Percentiles rank a stretch among this genome's conserved stretches.
phyloP scores from a whole-genome alignment of 2,888 invertebrate genomes.

The Pachymerium ferrugineum region DNA sequence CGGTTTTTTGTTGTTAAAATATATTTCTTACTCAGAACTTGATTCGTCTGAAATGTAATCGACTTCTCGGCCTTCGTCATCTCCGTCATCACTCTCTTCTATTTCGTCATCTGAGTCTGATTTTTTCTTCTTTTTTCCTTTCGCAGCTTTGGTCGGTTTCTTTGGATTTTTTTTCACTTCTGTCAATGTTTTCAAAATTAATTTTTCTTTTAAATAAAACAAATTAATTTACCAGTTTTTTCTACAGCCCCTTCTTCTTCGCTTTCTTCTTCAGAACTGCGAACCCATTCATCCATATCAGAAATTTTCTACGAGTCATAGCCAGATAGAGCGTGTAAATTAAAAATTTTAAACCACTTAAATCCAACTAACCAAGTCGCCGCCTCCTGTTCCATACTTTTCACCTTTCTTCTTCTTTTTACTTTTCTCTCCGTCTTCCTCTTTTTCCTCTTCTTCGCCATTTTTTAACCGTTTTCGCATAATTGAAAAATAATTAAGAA shows the following conservation, averaged over 20 bases:
- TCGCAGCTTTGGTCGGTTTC: conserved; percentile 65
- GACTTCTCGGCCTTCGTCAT: conserved; percentile 88
- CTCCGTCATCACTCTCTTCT: conserved; percentile 95
- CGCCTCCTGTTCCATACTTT: conserved; percentile 36
- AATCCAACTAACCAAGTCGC: conserved; percentile 33
- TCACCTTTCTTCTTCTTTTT: conserved; percentile 61
- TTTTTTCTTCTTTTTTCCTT: conserved; percentile 64
- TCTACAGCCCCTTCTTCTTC: conserved; percentile 57
- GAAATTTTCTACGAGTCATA: conserved; percentile 85
- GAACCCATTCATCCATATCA: conserved; percentile 92
- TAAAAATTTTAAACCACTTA: conserved; percentile 33
- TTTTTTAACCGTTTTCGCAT: conserved; percentile 82
- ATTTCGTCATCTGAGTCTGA: conserved; percentile 70
- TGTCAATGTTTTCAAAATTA: conserved; percentile 39
- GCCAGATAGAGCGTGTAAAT: too few species aligned
- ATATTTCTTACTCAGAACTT: conserved; percentile 34
- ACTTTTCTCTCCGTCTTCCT: conserved; percentile 47
- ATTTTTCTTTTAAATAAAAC: conserved; percentile 13
- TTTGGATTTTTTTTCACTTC: conserved; percentile 42
- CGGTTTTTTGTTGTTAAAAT: not conserved
- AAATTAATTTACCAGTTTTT: conserved; percentile 40
- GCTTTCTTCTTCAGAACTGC: conserved; percentile 64
- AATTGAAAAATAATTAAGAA: conserved; percentile 89
- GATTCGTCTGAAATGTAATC: conserved; percentile 91
- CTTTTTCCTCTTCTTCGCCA: conserved; percentile 47